Evolutionary conservation across 2,113 vertebrate genomes (phyloP), one percentile per base, ranked within the genome.

Genomic region (Periophthalmus modestus): DNA sequence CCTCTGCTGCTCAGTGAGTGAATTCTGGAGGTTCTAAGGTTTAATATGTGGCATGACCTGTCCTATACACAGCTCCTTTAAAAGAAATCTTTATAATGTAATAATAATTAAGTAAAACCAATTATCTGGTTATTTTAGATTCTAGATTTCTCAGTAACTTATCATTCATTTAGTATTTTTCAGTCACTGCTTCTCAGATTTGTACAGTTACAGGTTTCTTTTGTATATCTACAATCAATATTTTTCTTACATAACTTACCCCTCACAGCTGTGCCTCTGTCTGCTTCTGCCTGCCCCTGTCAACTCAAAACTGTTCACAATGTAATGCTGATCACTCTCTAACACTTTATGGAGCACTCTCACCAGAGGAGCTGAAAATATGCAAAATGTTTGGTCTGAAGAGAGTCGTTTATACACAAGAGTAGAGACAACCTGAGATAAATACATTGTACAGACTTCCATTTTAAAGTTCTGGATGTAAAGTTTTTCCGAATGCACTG

Each of bases 401-500:
- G 18, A 24, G n/a, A 57, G n/a, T 57, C 19, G 3, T 57, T 57
- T 57, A 3, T 21, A n/a, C 54, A 57, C 10, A 23, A 9, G n/a
- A 57, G 55, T 23, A 23, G 12, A 57, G 55, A 57, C 19, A 4
- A 12, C 55, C 23, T 57, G 55, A 61, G 58, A 23, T 6, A 24
- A 28, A 61, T 16, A 33, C 5, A 12, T 13, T 61, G 55, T 23
- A 61, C 28, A 61, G 13, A 59, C 57, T 28, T 28, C 23, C 23
- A 28, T 7, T 33, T 61, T 33, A 23, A 12, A 28, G 2, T 15
- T 61, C 57, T 28, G 23, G 23, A 28, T 33, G 4, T 13, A 61
- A 5, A 12, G 6, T 61, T 59, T 52, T 28, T 15, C 24, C 5
- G 21, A 58, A 24, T 0, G 79, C 36, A 24, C 80, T 71, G 76